Evolutionary conservation across 2,113 vertebrate species (phyloP).

Genomic region (Takifugu flavidus): DNA sequence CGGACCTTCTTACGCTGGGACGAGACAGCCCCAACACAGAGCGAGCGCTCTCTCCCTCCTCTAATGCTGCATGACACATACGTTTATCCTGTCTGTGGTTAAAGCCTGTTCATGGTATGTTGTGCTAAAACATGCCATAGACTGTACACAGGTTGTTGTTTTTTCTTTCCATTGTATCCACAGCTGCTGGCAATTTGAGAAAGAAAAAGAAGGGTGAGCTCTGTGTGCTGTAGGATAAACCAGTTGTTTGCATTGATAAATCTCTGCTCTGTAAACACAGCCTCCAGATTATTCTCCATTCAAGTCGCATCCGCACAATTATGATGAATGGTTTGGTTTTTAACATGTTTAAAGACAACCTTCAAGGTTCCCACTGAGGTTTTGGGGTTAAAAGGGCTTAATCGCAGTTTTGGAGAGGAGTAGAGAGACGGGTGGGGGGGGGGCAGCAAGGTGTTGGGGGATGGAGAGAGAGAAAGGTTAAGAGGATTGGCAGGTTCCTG

Average conservation of each 20-base stretch:
- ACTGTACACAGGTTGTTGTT: not conserved
- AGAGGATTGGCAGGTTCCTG: conserved; percentile 78
- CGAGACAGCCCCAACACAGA: conserved; percentile 4
- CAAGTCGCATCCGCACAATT: not conserved
- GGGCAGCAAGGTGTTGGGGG: conserved; percentile 51
- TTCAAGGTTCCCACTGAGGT: not conserved
- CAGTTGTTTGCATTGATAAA: not conserved
- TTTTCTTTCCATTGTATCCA: not conserved
- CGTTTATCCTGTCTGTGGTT: not conserved
- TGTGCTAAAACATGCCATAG: not conserved
- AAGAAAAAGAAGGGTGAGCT: not conserved
- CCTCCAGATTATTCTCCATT: not conserved
- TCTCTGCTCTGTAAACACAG: not conserved
- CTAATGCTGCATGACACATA: not conserved
- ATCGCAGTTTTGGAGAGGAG: conserved; percentile 48
- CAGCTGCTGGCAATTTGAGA: not conserved
- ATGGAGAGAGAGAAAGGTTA: conserved; percentile 68
- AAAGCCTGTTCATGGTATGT: not conserved
- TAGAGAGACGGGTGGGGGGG: conserved; percentile 24
- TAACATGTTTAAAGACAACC: not conserved
- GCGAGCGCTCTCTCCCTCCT: not conserved
- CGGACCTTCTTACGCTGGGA: conserved; percentile 21
- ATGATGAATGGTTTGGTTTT: not conserved
- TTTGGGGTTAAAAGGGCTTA: conserved; percentile 13
- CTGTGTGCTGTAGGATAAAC: not conserved